phyloP scores from a whole-genome alignment of 1,140 invertebrate genomes.

The Drosophila oshimai region DNA sequence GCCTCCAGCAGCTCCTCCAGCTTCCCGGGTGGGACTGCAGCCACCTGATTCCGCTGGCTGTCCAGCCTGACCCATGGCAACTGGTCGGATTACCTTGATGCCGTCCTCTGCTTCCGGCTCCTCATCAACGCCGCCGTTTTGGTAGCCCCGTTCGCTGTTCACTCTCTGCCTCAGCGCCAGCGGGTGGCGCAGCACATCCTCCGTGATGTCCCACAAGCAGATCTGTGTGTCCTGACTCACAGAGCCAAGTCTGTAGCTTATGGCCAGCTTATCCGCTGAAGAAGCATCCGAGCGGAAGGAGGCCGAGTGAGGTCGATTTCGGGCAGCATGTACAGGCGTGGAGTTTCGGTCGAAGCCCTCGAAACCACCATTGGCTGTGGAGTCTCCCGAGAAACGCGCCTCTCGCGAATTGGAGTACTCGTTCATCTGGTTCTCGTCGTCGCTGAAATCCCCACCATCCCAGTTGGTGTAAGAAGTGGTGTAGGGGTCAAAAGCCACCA shows the following conservation, averaged over 20 bases:
- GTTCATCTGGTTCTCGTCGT: constrained; percentile 85
- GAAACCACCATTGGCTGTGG: constrained; percentile 82
- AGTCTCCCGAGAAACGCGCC: constrained; percentile 69
- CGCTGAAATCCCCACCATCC: constrained; percentile 85
- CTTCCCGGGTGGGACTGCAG: constrained; percentile 59
- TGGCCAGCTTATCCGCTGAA: constrained; percentile 83
- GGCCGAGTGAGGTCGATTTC: constrained; percentile 83
- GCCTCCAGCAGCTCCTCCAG: constrained; percentile 5
- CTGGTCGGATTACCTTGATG: constrained; percentile 73
- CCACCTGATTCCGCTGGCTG: constrained; percentile 54
- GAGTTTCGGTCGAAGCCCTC: constrained; percentile 82
- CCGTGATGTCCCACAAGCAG: constrained; percentile 99
- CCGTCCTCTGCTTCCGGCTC: constrained; percentile 44
- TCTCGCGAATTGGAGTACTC: constrained; percentile 71
- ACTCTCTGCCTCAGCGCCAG: constrained; percentile 81
- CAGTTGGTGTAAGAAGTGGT: constrained; percentile 87
- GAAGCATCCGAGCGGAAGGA: constrained; percentile 83
- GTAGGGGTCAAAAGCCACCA: constrained; percentile 98
- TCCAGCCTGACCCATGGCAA: constrained; percentile 63
- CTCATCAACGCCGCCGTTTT: constrained; percentile 65
- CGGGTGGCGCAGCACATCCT: constrained; percentile 92
- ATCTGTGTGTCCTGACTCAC: constrained; percentile 99
- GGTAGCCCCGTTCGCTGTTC: constrained; percentile 69
- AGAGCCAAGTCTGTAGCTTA: constrained; percentile 95
- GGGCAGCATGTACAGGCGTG: constrained; percentile 69